Evolutionary conservation across 1,140 invertebrate genomes (phyloP).

Genomic region (Drosophila punjabiensis): DNA sequence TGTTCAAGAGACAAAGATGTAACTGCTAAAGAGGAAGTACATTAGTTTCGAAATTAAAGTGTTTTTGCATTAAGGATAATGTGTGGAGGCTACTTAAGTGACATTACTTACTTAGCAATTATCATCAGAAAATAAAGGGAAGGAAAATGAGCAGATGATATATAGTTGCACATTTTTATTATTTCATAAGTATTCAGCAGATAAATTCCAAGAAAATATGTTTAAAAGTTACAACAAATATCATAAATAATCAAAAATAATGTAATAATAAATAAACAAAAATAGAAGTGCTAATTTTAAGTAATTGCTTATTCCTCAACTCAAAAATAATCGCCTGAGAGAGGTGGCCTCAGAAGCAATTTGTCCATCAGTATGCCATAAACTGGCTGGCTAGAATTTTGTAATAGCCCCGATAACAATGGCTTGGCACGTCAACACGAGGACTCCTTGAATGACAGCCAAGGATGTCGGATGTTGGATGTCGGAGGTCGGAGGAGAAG

Average conservation of each 20-base stretch:
- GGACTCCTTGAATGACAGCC: conserved; percentile 39
- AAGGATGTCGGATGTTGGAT: conserved; percentile 9
- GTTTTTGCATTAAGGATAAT: not conserved
- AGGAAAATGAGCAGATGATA: not conserved
- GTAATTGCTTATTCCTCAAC: conserved; percentile 10
- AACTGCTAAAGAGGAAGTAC: not conserved
- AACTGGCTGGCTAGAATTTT: conserved; percentile 57
- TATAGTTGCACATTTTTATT: not conserved
- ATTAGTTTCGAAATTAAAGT: not conserved
- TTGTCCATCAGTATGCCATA: conserved; percentile 52
- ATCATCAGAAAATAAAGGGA: not conserved
- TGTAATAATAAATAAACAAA: too few relatives aligned
- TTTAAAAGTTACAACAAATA: too few relatives aligned
- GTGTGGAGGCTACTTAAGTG: too few relatives aligned
- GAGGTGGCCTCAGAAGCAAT: conserved; percentile 56
- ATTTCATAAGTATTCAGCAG: not conserved
- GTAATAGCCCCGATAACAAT: conserved; percentile 73
- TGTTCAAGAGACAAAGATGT: conserved; percentile 1
- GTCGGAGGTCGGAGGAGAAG: not conserved
- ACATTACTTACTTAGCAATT: not conserved
- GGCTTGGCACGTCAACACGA: conserved; percentile 41
- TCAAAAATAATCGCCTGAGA: conserved; percentile 10
- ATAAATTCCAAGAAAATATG: not conserved
- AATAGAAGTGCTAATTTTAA: not conserved
- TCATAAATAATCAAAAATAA: too few relatives aligned